phyloP scores from a whole-genome alignment of 1,140 invertebrate species.

The Bombus haemorrhoidalis region DNA sequence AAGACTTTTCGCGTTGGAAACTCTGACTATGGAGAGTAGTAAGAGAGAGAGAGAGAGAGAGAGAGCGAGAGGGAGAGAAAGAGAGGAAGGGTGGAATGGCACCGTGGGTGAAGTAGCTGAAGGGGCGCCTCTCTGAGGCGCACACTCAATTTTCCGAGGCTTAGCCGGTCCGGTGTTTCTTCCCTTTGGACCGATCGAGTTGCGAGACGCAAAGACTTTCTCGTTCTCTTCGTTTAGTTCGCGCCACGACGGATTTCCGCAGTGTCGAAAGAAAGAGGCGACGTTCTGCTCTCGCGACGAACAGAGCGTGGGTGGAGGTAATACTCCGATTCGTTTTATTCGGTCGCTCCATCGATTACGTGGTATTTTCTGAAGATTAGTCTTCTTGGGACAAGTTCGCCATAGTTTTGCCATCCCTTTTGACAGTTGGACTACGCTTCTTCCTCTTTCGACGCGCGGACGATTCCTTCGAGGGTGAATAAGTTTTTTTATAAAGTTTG shows the following conservation, averaged over 20 bases:
- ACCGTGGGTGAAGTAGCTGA: neutral
- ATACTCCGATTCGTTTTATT: constrained; percentile 41
- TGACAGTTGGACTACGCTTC: neutral
- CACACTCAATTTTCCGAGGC: constrained; percentile 80
- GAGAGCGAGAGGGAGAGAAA: neutral
- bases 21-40: neutral
- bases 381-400: constrained; percentile 3
- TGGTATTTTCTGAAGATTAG: constrained; percentile 39
- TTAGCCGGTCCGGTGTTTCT: constrained; percentile 69
- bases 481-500: too few relatives aligned
- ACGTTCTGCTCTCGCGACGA: neutral
- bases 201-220: constrained; percentile 57
- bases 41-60: neutral
- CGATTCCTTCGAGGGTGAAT: too few relatives aligned
- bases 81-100: neutral
- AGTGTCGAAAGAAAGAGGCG: neutral
- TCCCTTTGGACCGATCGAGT: constrained; percentile 47
- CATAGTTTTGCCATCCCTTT: neutral
- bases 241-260: constrained; percentile 17
- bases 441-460: neutral
- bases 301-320: neutral
- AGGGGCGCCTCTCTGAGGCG: constrained; percentile 45
- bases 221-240: constrained; percentile 37
- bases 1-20: constrained; percentile 36
- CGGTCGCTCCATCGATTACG: constrained; percentile 38